A percentile compares a stretch with the other conserved stretches of the same genome.
Evolutionary conservation across 30 jellyfish, hydroid and myxozoan species (phyloP).

Genomic region (Chrysaora quinquecirrha): DNA sequence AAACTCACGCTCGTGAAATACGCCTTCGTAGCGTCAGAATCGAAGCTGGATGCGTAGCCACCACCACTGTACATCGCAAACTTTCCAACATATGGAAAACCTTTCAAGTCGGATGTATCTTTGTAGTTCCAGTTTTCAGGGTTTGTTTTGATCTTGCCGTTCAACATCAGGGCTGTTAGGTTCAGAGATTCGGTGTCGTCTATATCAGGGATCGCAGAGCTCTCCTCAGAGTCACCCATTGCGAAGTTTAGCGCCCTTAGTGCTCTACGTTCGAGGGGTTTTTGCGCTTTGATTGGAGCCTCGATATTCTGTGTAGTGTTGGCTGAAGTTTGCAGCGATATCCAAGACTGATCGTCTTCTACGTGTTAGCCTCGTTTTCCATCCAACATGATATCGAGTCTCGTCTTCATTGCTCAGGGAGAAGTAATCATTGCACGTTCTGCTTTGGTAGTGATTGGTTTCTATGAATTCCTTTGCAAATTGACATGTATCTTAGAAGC

Average conservation of each 20-base stretch:
- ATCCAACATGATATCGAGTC: neutral
- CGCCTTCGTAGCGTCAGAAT: conserved; percentile 48
- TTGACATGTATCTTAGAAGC: neutral
- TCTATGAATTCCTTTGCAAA: neutral
- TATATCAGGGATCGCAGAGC: too few species aligned
- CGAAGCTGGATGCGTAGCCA: conserved; percentile 83
- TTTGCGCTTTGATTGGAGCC: too few species aligned
- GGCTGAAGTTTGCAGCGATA: neutral
- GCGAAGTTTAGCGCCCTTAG: neutral
- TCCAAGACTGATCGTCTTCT: neutral
- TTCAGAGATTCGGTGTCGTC: too few species aligned
- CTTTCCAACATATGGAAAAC: conserved; percentile 75
- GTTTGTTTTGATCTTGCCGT: neutral
- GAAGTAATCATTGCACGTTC: conserved; percentile 3
- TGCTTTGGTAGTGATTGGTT: neutral
- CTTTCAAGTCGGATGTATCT: conserved; percentile 57
- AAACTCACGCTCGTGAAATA: conserved; percentile 53
- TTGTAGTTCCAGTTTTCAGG: conserved; percentile 33
- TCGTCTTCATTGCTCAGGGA: neutral
- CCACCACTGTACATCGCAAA: conserved; percentile 78
- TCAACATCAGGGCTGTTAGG: neutral
- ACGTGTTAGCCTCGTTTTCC: neutral
- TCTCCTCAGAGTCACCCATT: neutral
- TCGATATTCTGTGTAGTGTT: neutral
- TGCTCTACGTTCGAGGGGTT: too few species aligned